These are phyloP conservation scores for Ochropacha duplaris DNA, from an alignment of 2,888 invertebrate species.

Conservation along the genomic window DNA sequence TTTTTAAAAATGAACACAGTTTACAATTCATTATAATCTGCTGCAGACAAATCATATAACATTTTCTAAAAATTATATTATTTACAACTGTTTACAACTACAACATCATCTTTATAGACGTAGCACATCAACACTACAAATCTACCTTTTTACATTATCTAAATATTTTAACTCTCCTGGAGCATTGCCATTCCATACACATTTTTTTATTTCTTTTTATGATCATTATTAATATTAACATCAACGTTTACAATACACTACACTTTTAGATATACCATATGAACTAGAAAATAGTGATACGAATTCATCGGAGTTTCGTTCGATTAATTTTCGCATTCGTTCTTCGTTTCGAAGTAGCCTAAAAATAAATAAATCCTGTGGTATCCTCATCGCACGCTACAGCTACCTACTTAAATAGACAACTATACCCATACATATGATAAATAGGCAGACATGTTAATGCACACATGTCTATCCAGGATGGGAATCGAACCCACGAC, in stretches of 20 bases:
- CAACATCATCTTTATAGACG: slow-evolving; percentile 11
- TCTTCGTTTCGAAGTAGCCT: too few species aligned
- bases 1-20: slow-evolving; percentile 79
- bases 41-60: slow-evolving; percentile 40
- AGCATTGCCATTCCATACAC: slow-evolving; percentile 39
- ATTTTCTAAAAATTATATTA: slow-evolving; percentile 17
- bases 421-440: too few species aligned
- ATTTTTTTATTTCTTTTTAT: slow-evolving; percentile 10
- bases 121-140: slow-evolving; percentile 1
- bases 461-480: too few species aligned
- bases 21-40: slow-evolving; percentile 58
- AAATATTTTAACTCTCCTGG: slow-evolving; percentile 24
- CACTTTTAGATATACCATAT: not conserved
- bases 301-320: not conserved
- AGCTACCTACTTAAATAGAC: too few species aligned
- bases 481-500: too few species aligned
- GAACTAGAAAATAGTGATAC: not conserved
- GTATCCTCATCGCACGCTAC: too few species aligned
- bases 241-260: not conserved
- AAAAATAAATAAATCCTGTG: too few species aligned
- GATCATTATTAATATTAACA: not conserved
- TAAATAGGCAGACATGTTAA: too few species aligned
- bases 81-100: too few species aligned
- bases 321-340: not conserved
- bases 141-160: slow-evolving; percentile 29